Conservation (phyloP, 2,113 vertebrate species). For the Nothocercus nigrocapillus region DNA sequence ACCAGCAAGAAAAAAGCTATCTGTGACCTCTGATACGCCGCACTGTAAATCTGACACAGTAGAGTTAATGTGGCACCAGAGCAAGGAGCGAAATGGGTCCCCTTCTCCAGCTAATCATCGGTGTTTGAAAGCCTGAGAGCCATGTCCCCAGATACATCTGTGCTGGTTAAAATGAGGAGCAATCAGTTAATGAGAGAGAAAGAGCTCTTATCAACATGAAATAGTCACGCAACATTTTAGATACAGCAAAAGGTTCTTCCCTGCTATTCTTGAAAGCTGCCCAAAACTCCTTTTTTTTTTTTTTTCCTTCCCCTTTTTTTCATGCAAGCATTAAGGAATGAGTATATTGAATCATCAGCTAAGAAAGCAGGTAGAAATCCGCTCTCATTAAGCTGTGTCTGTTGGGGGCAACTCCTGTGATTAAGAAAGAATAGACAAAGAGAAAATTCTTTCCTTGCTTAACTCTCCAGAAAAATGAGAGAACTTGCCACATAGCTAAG, state of each 20-base stretch:
- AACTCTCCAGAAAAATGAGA: slow-evolving; percentile 30
- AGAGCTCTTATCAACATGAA: slow-evolving; percentile 25
- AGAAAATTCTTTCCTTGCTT: slow-evolving; percentile 59
- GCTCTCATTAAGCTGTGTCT: slow-evolving; percentile 48
- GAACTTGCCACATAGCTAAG: neutral
- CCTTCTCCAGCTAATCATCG: fast-evolving
- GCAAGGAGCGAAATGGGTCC: neutral
- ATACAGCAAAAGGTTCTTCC: slow-evolving; percentile 59
- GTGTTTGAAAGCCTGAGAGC: neutral
- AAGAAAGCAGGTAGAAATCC: slow-evolving; percentile 50
- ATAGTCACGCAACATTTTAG: slow-evolving; percentile 43
- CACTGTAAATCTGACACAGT: neutral
- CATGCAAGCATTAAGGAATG: slow-evolving; percentile 7
- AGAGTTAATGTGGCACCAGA: neutral
- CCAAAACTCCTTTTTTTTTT: slow-evolving; percentile 33
- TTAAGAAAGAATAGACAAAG: slow-evolving; percentile 64
- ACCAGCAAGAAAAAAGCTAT: neutral
- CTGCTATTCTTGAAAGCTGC: slow-evolving; percentile 64
- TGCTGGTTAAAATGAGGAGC: slow-evolving; percentile 1
- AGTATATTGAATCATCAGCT: slow-evolving; percentile 57
- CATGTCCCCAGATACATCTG: neutral
- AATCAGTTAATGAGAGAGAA: slow-evolving; percentile 42
- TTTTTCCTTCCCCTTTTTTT: slow-evolving; percentile 1
- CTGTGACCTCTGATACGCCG: neutral
- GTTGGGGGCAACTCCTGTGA: slow-evolving; percentile 59